Evolutionary conservation across 2,113 vertebrate species (phyloP), one percentile per base, ranked within the genome.

Genomic region (Damaliscus lunatus): DNA sequence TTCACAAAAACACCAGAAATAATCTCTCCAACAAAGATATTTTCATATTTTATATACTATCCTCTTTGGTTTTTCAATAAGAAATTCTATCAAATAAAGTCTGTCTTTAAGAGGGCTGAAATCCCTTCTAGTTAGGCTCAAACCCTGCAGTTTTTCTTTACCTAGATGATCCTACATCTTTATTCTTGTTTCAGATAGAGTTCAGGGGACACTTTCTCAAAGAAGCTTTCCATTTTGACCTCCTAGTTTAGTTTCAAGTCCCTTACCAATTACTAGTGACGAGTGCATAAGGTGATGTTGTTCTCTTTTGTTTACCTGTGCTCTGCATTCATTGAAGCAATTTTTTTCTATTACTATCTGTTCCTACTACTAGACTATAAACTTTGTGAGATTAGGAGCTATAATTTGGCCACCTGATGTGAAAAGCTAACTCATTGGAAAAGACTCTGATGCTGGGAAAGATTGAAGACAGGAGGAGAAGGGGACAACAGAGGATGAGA

Each of bases 1-100:
- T 91, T 96, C 27, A 77, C 33, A 92, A 62, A 97, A 59, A 60
- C 14, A 95, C 11, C 17, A 90, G 48, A 96, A 90, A 74, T 77
- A 50, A 88, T 40, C 53, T 92, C 17, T 59, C 25, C 50, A 64
- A 36, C 48, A 74, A 94, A 93, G 40, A 52, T 48, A 40, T 64
- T 53, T 85, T 74, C 33, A 29, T 27, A 16, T 25, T 60, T 27
- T 23, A 62, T n/a, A 4, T 46, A 23, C 7, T 33, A 19, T 43
- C 48, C 23, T 77, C 40, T 11, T 60, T 60, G 19, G 74, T 62
- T 60, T 82, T 25, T 55, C 46, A 52, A 3, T 83, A 23, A 80
- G 33, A 94, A 95, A 78, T 57, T 5, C 62, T 46, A 23, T 64
- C 64, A 86, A 36, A 74, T 13, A 53, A 59, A 82, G 80, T 19